Percentiles rank a stretch among this genome's conserved stretches.
These are phyloP conservation scores for Chunga burmeisteri DNA, from an alignment of 2,113 vertebrate genomes.

Conservation along the genomic window DNA sequence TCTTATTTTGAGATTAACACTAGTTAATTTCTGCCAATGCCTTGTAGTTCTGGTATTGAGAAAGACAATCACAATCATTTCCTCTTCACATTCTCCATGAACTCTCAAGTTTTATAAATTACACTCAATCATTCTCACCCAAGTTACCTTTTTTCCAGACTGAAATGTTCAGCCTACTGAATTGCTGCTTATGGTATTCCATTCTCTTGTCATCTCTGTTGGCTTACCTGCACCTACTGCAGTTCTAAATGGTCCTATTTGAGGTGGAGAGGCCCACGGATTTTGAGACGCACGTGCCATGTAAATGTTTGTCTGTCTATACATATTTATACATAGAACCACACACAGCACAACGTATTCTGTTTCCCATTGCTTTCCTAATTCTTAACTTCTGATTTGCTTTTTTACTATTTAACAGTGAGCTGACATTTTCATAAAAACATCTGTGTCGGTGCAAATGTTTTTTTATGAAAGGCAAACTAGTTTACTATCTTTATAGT, in stretches of 20 bases:
- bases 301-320: accelerated
- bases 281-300: background rate
- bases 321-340: background rate
- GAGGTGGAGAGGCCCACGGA: background rate
- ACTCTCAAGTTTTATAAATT: background rate
- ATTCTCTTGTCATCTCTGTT: background rate
- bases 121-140: background rate
- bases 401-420: background rate
- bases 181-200: background rate
- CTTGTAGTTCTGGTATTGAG: background rate
- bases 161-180: background rate
- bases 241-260: background rate
- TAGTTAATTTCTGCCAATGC: background rate
- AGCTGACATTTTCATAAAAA: background rate
- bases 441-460: background rate
- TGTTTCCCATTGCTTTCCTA: background rate
- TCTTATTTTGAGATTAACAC: background rate
- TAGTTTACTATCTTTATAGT: background rate
- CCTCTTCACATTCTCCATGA: background rate
- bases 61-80: background rate
- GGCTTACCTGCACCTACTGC: background rate
- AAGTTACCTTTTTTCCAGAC: background rate
- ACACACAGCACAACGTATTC: background rate
- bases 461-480: background rate
- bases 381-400: background rate